phyloP scores from a whole-genome alignment of 2,797 vertebrate genomes.

The Clarias laeviceps region DNA sequence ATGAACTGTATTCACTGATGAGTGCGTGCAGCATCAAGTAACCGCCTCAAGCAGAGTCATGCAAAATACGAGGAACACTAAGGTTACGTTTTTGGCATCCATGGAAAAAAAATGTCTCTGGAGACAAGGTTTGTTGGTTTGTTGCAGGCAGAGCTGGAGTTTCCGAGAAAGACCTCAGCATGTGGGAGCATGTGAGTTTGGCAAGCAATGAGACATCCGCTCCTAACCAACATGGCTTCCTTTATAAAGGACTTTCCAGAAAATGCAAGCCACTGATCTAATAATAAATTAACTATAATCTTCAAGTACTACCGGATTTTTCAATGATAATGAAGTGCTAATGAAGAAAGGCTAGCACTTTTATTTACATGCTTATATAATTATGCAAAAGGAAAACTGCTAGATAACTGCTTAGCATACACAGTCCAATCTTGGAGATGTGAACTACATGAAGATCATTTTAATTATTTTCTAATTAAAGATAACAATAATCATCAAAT shows the following conservation, averaged over 20 bases:
- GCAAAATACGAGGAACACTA: neutral
- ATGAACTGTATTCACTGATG: neutral
- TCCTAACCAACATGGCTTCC: neutral
- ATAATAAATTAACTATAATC: neutral
- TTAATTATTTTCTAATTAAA: neutral
- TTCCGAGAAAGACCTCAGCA: neutral
- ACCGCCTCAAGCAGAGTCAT: slow-evolving; percentile 4
- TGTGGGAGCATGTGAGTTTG: neutral
- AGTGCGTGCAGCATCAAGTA: neutral
- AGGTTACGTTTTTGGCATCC: neutral
- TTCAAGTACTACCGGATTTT: neutral
- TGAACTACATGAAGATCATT: neutral
- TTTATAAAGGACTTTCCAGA: neutral
- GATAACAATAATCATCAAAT: no score
- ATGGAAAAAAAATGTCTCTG: neutral
- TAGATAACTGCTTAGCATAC: neutral
- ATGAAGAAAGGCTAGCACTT: neutral
- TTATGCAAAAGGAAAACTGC: neutral
- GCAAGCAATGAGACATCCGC: neutral
- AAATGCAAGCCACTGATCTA: neutral
- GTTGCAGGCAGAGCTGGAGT: neutral
- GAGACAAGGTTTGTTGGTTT: neutral
- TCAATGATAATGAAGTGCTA: neutral
- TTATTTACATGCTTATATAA: neutral
- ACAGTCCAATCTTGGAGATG: neutral